These are phyloP conservation scores for Metopia argyrocephala DNA, from an alignment of 2,888 invertebrate genomes.

Conservation along the genomic window DNA sequence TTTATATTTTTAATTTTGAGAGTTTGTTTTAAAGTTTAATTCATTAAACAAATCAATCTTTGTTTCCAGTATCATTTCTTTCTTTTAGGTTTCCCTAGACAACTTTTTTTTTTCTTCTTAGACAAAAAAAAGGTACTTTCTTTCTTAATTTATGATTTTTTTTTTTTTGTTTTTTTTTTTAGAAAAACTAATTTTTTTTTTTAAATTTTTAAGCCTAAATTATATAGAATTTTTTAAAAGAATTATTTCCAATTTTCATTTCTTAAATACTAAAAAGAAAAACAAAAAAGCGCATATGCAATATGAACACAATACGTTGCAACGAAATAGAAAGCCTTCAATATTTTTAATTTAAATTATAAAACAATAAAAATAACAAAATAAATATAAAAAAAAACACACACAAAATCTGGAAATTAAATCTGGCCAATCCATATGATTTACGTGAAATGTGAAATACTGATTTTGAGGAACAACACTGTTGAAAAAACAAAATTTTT, in stretches of 20 bases:
- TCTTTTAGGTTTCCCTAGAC: slow-evolving; percentile 12
- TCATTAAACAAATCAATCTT: slow-evolving; percentile 4
- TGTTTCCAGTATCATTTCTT: background rate
- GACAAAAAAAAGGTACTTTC: slow-evolving; percentile 13
- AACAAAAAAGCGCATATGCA: background rate
- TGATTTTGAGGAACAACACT: no score
- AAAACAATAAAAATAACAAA: background rate
- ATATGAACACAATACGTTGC: slow-evolving; percentile 44
- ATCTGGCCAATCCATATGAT: no score
- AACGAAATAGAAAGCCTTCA: slow-evolving; percentile 5
- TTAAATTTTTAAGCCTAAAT: slow-evolving; percentile 1
- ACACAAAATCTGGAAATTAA: no score
- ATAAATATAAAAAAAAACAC: background rate
- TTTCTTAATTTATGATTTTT: no score
- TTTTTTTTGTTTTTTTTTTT: no score
- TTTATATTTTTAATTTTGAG: background rate
- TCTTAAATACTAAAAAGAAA: background rate
- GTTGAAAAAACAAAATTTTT: no score
- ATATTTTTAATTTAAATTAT: no score
- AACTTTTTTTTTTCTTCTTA: background rate
- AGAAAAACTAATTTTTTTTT: slow-evolving; percentile 1
- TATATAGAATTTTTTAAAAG: background rate
- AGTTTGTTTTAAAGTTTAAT: slow-evolving; percentile 10
- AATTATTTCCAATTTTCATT: background rate
- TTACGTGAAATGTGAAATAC: no score